Evolutionary conservation across 2,888 invertebrate species (phyloP).

Genomic region (Eupithecia insigniata): DNA sequence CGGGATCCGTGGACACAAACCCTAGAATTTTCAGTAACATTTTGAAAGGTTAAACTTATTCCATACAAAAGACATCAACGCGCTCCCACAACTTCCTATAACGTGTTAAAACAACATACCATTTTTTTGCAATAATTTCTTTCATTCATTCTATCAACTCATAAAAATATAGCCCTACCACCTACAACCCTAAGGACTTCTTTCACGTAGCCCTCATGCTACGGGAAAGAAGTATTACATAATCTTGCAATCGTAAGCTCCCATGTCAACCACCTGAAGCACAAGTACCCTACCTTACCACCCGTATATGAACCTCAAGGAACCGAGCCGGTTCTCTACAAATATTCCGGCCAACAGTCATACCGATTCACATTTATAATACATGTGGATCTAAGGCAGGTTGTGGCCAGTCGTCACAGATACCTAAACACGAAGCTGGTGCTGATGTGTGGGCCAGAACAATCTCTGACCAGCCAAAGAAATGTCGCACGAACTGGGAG

Average conservation of each 20-base stretch:
- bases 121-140: background rate
- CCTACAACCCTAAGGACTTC: no score
- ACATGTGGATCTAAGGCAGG: background rate
- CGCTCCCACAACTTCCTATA: background rate
- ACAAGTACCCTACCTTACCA: background rate
- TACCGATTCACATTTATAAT: background rate
- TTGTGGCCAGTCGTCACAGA: background rate
- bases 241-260: background rate
- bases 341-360: conserved; percentile 10
- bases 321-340: conserved; percentile 6
- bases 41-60: background rate
- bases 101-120: background rate
- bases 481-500: conserved; percentile 13
- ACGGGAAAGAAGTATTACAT: background rate
- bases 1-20: no score
- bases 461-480: conserved; percentile 3
- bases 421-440: background rate
- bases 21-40: no score
- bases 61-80: conserved; percentile 1
- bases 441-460: background rate
- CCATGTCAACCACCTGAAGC: background rate
- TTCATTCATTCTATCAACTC: background rate
- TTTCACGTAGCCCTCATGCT: no score
- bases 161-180: no score
- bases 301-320: background rate